Conservation (phyloP, 1,140 invertebrate genomes). For the Scaptomyza pallida region DNA sequence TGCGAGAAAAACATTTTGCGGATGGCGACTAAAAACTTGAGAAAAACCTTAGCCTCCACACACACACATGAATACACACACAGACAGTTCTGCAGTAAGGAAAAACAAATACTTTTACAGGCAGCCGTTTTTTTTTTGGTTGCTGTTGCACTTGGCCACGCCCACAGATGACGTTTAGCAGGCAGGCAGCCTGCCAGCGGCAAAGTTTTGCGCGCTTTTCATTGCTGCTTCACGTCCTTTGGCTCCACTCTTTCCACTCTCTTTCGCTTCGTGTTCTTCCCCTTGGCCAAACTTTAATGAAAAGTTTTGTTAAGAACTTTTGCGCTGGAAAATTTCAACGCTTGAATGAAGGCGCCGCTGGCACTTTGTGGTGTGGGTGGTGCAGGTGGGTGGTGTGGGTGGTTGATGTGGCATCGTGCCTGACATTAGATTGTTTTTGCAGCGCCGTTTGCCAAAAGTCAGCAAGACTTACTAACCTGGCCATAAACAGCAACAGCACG, state of each 20-base stretch:
- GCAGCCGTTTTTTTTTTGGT: conserved; percentile 35
- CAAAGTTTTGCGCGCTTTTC: conserved; percentile 69
- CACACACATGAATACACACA: conserved; percentile 20
- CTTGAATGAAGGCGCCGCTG: conserved; percentile 61
- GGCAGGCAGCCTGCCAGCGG: conserved; percentile 41
- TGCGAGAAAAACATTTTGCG: conserved; percentile 83
- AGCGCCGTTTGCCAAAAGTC: conserved; percentile 67
- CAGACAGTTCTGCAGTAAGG: conserved; percentile 3
- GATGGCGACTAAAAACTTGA: conserved; percentile 83
- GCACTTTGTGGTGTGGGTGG: not conserved
- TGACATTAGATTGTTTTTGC: conserved; percentile 77
- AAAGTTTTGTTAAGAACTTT: conserved; percentile 82
- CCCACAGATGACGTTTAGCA: conserved; percentile 76
- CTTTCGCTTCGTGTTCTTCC: conserved; percentile 32
- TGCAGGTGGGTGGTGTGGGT: not conserved
- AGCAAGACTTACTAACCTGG: conserved; percentile 51
- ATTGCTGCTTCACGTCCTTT: conserved; percentile 40
- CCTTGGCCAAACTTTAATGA: conserved; percentile 74
- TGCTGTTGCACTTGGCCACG: conserved; percentile 53
- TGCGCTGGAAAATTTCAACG: conserved; percentile 79
- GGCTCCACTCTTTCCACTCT: conserved; percentile 6
- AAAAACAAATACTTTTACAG: conserved; percentile 66
- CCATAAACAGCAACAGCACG: conserved; percentile 49
- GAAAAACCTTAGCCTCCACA: conserved; percentile 70
- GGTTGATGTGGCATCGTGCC: conserved; percentile 11